Percentiles rank a stretch among this genome's conserved stretches.
Evolutionary conservation across 2,797 vertebrate species (phyloP).

Genomic region (Zalophus californianus): DNA sequence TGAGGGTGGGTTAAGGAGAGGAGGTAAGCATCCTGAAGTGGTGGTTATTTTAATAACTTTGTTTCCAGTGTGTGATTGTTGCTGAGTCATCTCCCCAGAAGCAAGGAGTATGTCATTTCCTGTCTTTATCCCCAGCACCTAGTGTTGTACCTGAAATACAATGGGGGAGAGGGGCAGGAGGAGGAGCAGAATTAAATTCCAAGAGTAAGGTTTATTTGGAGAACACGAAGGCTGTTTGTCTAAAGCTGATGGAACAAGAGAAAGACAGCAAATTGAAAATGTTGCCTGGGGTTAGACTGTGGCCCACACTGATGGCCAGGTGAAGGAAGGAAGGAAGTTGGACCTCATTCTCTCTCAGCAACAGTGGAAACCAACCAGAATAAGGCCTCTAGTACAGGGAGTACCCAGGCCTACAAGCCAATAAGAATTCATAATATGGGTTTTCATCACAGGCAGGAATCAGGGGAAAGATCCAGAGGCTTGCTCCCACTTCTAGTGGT

Average conservation of each 20-base stretch:
- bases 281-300: not conserved
- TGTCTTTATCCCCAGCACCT: not conserved
- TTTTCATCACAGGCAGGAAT: not conserved
- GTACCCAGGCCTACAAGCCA: too few relatives aligned
- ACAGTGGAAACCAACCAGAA: not conserved
- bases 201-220: not conserved
- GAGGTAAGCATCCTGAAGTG: not conserved
- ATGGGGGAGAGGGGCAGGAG: fast-evolving
- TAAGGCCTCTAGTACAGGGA: too few relatives aligned
- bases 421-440: not conserved
- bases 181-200: not conserved
- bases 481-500: not conserved
- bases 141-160: not conserved
- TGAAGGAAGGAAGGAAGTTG: not conserved
- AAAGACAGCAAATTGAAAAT: not conserved
- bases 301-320: not conserved
- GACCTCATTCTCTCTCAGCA: not conserved
- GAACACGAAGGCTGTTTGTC: not conserved
- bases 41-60: not conserved
- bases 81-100: not conserved
- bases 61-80: not conserved
- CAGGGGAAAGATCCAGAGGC: not conserved
- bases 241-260: not conserved
- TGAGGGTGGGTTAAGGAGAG: not conserved
- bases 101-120: not conserved